Conservation (phyloP, 2,113 vertebrate species). For the Lota lota region DNA sequence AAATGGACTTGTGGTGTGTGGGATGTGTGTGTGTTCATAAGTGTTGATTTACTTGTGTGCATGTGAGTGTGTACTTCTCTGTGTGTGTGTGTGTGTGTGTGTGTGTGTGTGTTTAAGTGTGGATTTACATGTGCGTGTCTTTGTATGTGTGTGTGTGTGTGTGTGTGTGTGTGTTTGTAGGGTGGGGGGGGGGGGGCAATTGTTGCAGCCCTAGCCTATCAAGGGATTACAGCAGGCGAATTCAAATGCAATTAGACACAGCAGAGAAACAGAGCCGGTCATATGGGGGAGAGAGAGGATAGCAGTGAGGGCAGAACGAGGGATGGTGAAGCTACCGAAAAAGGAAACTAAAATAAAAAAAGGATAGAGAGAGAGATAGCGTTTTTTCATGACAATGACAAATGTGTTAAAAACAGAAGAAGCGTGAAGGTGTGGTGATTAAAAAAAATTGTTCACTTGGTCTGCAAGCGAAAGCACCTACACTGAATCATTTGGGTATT, state of each 20-base stretch:
- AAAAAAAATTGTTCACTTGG: conserved; percentile 31
- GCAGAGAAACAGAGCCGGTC: conserved; percentile 45
- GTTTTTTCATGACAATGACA: conserved; percentile 52
- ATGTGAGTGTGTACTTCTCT: no score
- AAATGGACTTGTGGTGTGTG: conserved; percentile 60
- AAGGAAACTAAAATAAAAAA: not conserved
- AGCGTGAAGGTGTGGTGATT: conserved; percentile 58
- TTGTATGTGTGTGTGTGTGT: no score
- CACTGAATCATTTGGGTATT: conserved; percentile 49
- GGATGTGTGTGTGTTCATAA: conserved; percentile 2
- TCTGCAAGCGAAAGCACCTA: conserved; percentile 53
- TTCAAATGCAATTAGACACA: conserved; percentile 70
- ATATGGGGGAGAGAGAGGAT: conserved; percentile 17
- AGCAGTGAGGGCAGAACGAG: not conserved
- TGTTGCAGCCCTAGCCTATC: conserved; percentile 46
- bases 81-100: not conserved
- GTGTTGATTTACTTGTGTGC: no score
- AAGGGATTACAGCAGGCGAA: conserved; percentile 56
- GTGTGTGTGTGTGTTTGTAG: not conserved
- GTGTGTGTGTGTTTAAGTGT: no score
- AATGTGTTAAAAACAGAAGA: conserved; percentile 60
- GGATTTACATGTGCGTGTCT: no score
- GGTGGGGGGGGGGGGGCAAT: conserved; percentile 29
- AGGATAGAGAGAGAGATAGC: conserved; percentile 18
- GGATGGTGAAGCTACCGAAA: not conserved